These are phyloP conservation scores for Cosmia pyralina DNA, from an alignment of 2,888 invertebrate genomes.

Conservation along the genomic window DNA sequence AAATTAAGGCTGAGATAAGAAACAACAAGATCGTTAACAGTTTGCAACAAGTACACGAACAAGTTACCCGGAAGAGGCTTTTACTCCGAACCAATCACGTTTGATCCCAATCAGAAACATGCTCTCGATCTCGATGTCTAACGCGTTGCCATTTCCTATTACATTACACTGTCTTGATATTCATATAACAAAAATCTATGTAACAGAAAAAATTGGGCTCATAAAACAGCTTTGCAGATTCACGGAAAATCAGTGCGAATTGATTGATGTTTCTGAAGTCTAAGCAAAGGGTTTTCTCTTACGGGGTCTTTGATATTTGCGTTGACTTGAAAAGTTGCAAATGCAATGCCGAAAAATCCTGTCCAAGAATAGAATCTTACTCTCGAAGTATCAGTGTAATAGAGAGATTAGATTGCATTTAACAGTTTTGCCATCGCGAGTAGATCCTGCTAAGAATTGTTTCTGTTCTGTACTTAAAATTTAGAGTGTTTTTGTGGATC, in stretches of 20 bases:
- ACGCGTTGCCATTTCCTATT: constrained; percentile 20
- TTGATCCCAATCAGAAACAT: constrained; percentile 40
- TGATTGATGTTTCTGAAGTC: constrained; percentile 1
- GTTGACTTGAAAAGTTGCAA: not conserved
- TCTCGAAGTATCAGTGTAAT: not conserved
- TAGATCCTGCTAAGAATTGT: not conserved
- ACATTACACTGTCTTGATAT: constrained; percentile 5
- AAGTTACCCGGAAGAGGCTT: constrained; percentile 39
- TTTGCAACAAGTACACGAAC: constrained; percentile 29
- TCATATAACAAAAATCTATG: not conserved
- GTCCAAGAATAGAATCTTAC: not conserved
- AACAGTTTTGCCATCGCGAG: constrained; percentile 1
- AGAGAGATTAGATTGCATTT: not conserved
- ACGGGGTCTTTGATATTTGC: not conserved
- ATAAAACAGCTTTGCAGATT: not conserved
- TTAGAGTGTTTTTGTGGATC: constrained; percentile 61
- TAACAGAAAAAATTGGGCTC: constrained; percentile 6
- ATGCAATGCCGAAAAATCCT: not conserved
- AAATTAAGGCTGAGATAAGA: constrained; percentile 12
- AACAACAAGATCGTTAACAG: constrained; percentile 25
- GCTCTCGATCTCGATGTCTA: constrained; percentile 31
- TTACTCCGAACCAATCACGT: constrained; percentile 33
- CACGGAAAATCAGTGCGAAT: constrained; percentile 6
- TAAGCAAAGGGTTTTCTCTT: constrained; percentile 5
- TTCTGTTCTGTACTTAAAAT: constrained; percentile 18